These are phyloP conservation scores for Morinoia aosen DNA, from an alignment of 2,888 invertebrate species.

Conservation along the genomic window DNA sequence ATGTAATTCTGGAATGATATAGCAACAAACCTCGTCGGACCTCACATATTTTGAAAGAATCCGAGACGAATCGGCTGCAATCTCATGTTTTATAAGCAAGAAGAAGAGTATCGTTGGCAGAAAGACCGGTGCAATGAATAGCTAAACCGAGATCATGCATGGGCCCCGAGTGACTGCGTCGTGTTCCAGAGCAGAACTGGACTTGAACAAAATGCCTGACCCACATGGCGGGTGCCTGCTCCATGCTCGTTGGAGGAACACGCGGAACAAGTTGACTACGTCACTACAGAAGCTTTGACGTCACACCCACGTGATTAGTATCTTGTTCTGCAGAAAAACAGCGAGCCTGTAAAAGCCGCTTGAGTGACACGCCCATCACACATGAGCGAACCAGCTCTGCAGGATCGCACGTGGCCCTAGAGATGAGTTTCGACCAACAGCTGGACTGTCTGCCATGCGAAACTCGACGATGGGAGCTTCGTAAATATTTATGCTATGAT, in stretches of 20 bases:
- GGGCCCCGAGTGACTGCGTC: neutral
- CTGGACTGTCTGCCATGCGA: neutral
- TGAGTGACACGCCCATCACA: neutral
- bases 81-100: neutral
- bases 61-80: neutral
- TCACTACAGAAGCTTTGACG: slow-evolving; percentile 17
- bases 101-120: neutral
- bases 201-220: neutral
- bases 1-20: no score
- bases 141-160: neutral
- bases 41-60: neutral
- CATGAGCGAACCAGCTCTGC: neutral
- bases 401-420: neutral
- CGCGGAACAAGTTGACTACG: neutral
- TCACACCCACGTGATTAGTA: neutral
- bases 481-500: neutral
- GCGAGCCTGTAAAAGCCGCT: neutral
- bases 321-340: neutral
- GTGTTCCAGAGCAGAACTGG: neutral
- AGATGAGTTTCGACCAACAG: neutral
- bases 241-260: neutral
- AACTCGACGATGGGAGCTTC: neutral
- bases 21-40: no score
- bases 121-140: neutral
- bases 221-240: neutral